These are phyloP conservation scores for Sebastes oblongus DNA, from an alignment of 2,797 vertebrate species.

Conservation along the genomic window DNA sequence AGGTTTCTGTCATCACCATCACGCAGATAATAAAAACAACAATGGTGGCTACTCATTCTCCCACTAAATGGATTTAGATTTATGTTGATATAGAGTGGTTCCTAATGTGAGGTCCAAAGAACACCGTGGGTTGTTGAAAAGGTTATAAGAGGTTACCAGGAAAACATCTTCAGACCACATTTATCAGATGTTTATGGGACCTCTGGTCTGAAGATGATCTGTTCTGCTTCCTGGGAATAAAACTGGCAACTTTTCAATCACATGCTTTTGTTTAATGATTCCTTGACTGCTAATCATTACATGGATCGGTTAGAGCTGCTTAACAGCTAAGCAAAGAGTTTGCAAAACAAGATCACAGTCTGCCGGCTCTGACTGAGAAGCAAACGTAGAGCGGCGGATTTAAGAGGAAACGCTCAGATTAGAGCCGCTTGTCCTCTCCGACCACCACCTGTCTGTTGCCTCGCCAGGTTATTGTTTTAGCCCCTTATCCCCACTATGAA, in stretches of 20 bases:
- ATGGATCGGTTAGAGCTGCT: conserved; percentile 7
- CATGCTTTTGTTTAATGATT: not conserved
- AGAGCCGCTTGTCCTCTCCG: conserved; percentile 20
- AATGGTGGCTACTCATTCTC: not conserved
- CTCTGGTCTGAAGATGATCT: not conserved
- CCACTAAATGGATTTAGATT: not conserved
- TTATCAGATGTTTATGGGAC: not conserved
- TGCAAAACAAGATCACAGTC: conserved; percentile 2
- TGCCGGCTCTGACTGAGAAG: not conserved
- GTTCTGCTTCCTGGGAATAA: not conserved
- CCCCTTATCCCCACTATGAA: conserved; percentile 16
- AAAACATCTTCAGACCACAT: not conserved
- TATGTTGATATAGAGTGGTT: not conserved
- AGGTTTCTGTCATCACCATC: not conserved
- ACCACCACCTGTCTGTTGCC: conserved; percentile 42
- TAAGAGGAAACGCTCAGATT: conserved; percentile 15
- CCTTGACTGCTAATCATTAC: conserved; percentile 7
- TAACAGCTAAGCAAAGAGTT: conserved; percentile 19
- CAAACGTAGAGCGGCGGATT: not conserved
- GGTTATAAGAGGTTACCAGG: not conserved
- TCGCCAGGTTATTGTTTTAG: conserved; percentile 56
- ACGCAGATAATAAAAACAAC: conserved; percentile 1
- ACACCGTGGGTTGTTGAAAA: not conserved
- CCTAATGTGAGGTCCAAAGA: not conserved
- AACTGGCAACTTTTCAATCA: conserved; percentile 9